These are phyloP conservation scores for Pitangus sulphuratus DNA, from an alignment of 2,797 vertebrate species.

Conservation along the genomic window DNA sequence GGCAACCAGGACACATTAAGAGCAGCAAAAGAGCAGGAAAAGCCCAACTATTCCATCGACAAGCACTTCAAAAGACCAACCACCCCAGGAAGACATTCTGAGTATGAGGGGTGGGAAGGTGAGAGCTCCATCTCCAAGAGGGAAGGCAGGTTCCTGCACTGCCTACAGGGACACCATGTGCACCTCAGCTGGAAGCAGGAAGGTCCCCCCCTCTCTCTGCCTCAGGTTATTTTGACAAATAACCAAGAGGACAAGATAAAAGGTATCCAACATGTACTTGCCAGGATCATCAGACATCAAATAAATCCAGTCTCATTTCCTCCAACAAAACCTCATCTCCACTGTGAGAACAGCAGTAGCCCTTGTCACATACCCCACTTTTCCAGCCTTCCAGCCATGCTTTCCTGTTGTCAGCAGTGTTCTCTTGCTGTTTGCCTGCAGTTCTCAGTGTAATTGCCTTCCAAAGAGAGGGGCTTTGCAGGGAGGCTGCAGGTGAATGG, in stretches of 20 bases:
- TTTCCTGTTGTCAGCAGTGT: background rate
- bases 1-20: background rate
- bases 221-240: background rate
- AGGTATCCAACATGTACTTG: background rate
- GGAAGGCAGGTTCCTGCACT: background rate
- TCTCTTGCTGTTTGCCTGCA: accelerated
- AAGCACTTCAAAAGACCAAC: background rate
- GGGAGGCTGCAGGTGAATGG: accelerated
- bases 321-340: accelerated
- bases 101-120: accelerated
- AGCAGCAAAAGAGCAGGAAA: background rate
- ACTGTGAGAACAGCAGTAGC: background rate
- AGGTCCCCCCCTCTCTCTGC: background rate
- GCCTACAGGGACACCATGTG: accelerated
- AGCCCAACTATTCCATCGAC: background rate
- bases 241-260: background rate
- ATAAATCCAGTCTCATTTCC: background rate
- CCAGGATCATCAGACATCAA: background rate
- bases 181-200: background rate
- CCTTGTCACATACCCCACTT: accelerated
- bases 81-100: accelerated
- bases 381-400: background rate
- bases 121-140: background rate
- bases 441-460: accelerated
- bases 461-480: background rate